A percentile compares a stretch with the other conserved stretches of the same genome.
Evolutionary conservation across 2,888 invertebrate species (phyloP).

Genomic region (Clitarchus hookeri): DNA sequence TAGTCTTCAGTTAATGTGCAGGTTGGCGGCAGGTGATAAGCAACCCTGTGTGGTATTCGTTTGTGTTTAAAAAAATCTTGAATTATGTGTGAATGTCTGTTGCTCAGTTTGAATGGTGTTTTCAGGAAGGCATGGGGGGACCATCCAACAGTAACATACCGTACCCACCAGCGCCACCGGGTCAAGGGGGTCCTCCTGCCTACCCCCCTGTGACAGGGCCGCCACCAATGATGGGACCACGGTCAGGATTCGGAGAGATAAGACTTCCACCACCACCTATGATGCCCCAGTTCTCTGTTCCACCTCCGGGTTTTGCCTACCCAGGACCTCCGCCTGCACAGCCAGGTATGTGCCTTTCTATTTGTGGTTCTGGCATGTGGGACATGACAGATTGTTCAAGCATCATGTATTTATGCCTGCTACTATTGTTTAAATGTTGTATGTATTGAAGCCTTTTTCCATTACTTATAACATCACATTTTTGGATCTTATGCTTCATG

Average conservation of each 20-base stretch:
- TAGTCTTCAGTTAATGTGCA: too few relatives aligned
- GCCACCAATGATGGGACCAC: conserved; percentile 31
- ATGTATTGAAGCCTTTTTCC: too few relatives aligned
- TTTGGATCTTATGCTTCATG: too few relatives aligned
- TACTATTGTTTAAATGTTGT: too few relatives aligned
- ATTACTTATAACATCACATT: too few relatives aligned
- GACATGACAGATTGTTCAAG: too few relatives aligned
- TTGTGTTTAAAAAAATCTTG: neutral
- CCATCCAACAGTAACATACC: neutral
- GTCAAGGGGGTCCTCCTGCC: neutral
- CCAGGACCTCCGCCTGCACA: conserved; percentile 45
- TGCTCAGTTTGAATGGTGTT: neutral
- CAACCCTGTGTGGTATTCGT: too few relatives aligned
- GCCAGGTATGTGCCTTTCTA: neutral
- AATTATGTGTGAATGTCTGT: neutral
- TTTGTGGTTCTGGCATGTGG: too few relatives aligned
- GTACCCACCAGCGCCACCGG: neutral
- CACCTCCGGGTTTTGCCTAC: conserved; percentile 73
- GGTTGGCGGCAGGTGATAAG: too few relatives aligned
- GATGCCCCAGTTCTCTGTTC: conserved; percentile 76
- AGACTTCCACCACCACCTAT: conserved; percentile 57
- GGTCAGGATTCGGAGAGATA: conserved; percentile 40
- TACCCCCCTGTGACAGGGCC: neutral
- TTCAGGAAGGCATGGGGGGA: neutral
- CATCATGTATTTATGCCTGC: too few relatives aligned